Evolutionary conservation across 2,113 vertebrate species (phyloP), one percentile per base, ranked within the genome.

Genomic region (Myrmecobius fasciatus): DNA sequence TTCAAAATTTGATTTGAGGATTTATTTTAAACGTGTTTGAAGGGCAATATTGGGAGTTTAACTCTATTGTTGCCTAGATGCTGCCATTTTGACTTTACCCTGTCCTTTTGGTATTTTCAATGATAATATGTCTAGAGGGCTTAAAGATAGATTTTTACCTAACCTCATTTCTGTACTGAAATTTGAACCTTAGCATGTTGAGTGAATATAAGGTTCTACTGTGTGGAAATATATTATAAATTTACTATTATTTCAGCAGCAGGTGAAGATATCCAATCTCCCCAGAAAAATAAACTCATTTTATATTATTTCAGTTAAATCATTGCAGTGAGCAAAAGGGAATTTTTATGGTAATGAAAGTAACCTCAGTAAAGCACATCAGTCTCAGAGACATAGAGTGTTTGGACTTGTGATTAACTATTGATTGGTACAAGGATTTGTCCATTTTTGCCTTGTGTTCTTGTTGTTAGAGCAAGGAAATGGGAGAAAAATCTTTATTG

Each of bases 381-480:
- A 89, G 0, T 91, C 48, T 0, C 0, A 95, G 93, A 91, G 47
- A 36, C 20, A 94, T 48, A 93, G 94, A 54, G 88, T 90, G 94
- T 51, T 83, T 96, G 49, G 89, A 88, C 52, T 94, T 36, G 89
- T 96, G 96, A 96, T 96, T 97, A 97, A 28, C 36, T 98, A 95
- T 97, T 97, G 92, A 95, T 96, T 94, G 75, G 0, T 0, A 75
- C 47, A 67, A 96, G 52, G 0, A 43, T 89, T 93, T 94, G 49
- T 96, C 75, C 92, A 96, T 90, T 94, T 20, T 11, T 54, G 53
- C 89, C 89, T 94, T 93, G 92, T 53, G 92, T 51, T 96, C 89
- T 96, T 89, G 52, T 49, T 94, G 92, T 43, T 96, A 91, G n/a
- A 96, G 6, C 48, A 89, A 97, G 94, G 91, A 97, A 98, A 96